Percentiles rank a stretch among this genome's conserved stretches.
Evolutionary conservation across 2,113 vertebrate species (phyloP).

Genomic region (Vidua macroura): DNA sequence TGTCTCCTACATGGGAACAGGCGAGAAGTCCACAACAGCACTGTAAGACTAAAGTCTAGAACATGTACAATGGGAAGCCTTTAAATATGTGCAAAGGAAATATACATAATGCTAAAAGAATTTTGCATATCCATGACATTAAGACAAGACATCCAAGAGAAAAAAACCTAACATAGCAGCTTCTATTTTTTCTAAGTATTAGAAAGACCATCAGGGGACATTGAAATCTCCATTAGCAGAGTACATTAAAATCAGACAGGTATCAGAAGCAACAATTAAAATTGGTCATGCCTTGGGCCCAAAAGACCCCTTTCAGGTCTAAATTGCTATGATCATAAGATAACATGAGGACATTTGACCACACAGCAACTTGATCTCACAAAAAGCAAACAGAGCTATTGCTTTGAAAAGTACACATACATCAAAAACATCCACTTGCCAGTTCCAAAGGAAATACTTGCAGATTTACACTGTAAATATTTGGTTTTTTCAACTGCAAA

Average conservation of each 20-base stretch:
- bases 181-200: not conserved
- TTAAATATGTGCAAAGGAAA: not conserved
- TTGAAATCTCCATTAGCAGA: not conserved
- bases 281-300: not conserved
- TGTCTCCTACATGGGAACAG: not conserved
- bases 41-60: not conserved
- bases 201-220: not conserved
- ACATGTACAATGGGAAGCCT: not conserved
- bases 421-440: not conserved
- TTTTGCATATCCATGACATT: not conserved
- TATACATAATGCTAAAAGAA: not conserved
- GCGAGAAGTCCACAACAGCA: not conserved
- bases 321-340: not conserved
- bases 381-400: not conserved
- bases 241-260: not conserved
- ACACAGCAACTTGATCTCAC: not conserved
- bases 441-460: not conserved
- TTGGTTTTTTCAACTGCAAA: not conserved
- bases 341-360: not conserved
- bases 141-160: not conserved
- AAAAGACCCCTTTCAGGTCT: not conserved
- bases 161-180: not conserved
- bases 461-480: not conserved
- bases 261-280: not conserved
- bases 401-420: not conserved